Base-by-base conservation (phyloP, 2,888 invertebrate genomes). In the Aethes cnicana region DNA sequence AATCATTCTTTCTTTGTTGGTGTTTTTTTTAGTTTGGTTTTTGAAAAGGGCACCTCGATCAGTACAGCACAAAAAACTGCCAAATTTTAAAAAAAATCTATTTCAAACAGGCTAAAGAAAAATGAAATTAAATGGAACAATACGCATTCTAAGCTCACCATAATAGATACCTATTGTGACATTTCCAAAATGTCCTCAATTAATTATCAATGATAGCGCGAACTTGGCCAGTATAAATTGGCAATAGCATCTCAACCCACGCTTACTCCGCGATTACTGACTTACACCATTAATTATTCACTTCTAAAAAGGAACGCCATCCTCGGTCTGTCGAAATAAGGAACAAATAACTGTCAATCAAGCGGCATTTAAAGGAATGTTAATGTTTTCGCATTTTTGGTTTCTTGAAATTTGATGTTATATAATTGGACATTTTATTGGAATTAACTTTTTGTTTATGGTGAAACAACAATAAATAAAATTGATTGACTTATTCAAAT, bases 161-260 rank as follows among this genome's bases (percentile, higher is more conserved):
- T 14, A 25, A 32, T 17, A 33, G 33, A 25, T 3, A 37, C 16
- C n/a, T n/a, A 30, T 26, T 35, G 20, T 18, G 43, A 18, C 37
- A 44, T 32, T 44, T 14, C 28, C 5, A 42, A 44, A 44, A 44
- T 52, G 44, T 44, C 44, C 50, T 52, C 44, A 44, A 52, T 44
- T 44, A 52, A 52, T 52, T 25, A 37, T 32, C 44, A 4, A 32
- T 37, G 50, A 52, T 52, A 52, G 39, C 25, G 37, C 50, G 14
- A 30, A 44, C 37, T 44, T 52, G 50, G 50, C 32, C 23, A 9
- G 37, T 39, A n/a, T 20, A 44, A 52, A 52, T 39, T 52, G 44
- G 44, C 50, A 52, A 52, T 37, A 44, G 30, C 44, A 44, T 52
- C 43, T 44, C 25, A 52, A 18, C 50, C 50, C 44, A 52, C 50